Conservation (phyloP, 1,140 invertebrate species). For the Diplogasteroides magnus region DNA sequence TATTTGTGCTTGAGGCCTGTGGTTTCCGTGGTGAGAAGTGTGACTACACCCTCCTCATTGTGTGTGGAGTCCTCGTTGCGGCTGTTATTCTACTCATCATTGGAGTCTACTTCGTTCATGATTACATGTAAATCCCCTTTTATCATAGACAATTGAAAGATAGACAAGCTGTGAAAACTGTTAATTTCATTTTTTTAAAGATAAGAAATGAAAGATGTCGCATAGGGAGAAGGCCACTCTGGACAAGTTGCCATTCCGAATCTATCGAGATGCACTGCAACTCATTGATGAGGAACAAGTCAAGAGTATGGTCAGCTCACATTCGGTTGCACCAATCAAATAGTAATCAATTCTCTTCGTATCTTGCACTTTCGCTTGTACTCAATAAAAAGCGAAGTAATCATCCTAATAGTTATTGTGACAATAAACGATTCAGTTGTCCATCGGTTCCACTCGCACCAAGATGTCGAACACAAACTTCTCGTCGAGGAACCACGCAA, state of each 20-base stretch:
- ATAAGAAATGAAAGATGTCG: neutral
- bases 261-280: slow-evolving; percentile 49
- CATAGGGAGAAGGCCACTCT: slow-evolving; percentile 49
- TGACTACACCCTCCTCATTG: slow-evolving; percentile 49
- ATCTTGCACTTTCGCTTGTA: no score
- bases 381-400: no score
- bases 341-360: neutral
- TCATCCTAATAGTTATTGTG: neutral
- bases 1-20: slow-evolving; percentile 43
- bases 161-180: no score
- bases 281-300: slow-evolving; percentile 52
- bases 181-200: no score
- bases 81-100: slow-evolving; percentile 40
- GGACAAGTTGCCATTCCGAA: slow-evolving; percentile 52
- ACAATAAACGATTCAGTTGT: slow-evolving; percentile 35
- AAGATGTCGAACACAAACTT: slow-evolving; percentile 50
- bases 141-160: neutral
- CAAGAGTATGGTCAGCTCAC: slow-evolving; percentile 40
- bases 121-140: slow-evolving; percentile 40
- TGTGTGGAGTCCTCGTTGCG: slow-evolving; percentile 35
- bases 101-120: slow-evolving; percentile 35
- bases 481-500: slow-evolving; percentile 46
- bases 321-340: neutral
- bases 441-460: slow-evolving; percentile 46
- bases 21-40: slow-evolving; percentile 49